These are phyloP conservation scores for Labeo calbasu DNA, from an alignment of 2,797 vertebrate genomes.

Conservation along the genomic window DNA sequence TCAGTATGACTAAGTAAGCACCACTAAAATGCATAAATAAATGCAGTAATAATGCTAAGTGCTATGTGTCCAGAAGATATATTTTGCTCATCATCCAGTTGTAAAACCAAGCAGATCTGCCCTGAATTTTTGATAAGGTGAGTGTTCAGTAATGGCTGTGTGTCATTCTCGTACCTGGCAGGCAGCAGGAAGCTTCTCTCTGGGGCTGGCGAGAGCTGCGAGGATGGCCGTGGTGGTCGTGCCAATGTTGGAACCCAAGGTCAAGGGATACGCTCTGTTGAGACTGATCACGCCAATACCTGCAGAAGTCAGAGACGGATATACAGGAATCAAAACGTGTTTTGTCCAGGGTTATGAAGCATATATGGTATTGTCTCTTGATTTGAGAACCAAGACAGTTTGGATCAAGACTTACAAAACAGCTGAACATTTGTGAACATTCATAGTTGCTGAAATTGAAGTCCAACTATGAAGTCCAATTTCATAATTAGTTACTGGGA, in stretches of 20 bases:
- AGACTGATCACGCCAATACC: constrained; percentile 81
- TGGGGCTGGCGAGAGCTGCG: constrained; percentile 79
- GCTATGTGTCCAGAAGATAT: background rate
- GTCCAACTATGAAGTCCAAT: too few species aligned
- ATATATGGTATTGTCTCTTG: background rate
- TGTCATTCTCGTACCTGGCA: constrained; percentile 71
- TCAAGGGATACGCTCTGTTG: constrained; percentile 81
- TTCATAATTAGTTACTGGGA: background rate
- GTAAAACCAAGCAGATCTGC: background rate
- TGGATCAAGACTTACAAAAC: background rate
- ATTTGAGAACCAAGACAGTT: background rate
- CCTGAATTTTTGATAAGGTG: background rate
- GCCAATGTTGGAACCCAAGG: constrained; percentile 81
- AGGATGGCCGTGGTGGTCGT: constrained; percentile 82
- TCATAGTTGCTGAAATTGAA: too few species aligned
- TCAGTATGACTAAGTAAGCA: background rate
- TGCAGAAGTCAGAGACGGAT: constrained; percentile 48
- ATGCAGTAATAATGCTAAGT: background rate
- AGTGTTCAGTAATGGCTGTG: background rate
- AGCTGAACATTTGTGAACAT: too few species aligned
- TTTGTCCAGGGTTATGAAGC: background rate
- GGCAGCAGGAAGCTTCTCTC: constrained; percentile 75
- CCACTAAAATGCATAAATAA: background rate
- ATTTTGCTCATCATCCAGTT: background rate
- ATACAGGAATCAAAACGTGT: background rate